Evolutionary conservation across 2,888 invertebrate genomes (phyloP), one percentile per base, ranked within the genome.

Genomic region (Autographa pulchrina): DNA sequence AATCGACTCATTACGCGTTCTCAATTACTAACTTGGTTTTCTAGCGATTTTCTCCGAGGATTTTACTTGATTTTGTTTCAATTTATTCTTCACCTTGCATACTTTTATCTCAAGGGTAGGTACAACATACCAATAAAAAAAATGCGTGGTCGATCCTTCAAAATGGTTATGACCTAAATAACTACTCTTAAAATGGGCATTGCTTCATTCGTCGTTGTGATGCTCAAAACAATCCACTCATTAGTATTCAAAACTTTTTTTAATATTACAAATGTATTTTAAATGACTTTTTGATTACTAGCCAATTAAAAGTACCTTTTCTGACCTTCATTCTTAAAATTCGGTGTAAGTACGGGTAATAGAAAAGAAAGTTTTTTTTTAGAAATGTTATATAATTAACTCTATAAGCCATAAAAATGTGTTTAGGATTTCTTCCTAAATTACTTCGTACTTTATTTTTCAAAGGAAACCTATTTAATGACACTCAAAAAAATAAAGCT

Each of bases 21-120:
- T 68, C 14, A 68, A 74, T 64, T 43, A 38, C 43, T 64, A 25
- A 60, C 41, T 43, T 11, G 4, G 38, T 11, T 38, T 38, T 38
- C 11, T 38, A 11, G 9, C 11, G 11, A 11, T 38, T 38, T 38
- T 11, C 38, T 11, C 11, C 38, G 25, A 56, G 25, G 25, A 9
- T 56, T 56, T 56, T 38, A 11, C 25, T 25, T 25, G 25, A 25
- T 25, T 25, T 25, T 25, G 38, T 38, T 11, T 38, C 35, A 35
- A 35, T 35, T 35, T 32, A 32, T 32, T 5, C 3, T 32, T 32
- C 3, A 3, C 32, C 3, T 32, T 6, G 35, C 9, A 35, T 25
- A 25, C 25, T 25, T 25, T 25, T 25, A 3, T 25, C n/a, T 25
- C 25, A 25, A 25, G 25, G 25, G 25, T 25, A 25, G 25, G 25